Evolutionary conservation across 2,888 invertebrate species (phyloP), one percentile per base, ranked within the genome.

Genomic region (Papilio elwesi): DNA sequence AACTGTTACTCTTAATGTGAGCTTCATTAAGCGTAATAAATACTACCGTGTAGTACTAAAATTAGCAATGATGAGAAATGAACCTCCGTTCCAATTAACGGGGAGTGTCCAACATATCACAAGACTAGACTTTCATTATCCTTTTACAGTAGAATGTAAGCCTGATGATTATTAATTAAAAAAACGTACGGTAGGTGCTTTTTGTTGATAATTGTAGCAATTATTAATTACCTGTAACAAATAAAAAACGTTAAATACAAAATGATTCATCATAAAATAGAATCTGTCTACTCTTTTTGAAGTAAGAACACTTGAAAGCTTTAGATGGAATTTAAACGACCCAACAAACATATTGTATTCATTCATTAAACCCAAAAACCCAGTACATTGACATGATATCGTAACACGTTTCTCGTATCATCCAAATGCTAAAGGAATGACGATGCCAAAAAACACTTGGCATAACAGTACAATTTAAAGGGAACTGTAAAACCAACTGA

Each of bases 401-500:
- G 8, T 52, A 15, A 52, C n/a, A 4, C 15, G 52, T 15, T 52
- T 52, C 15, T 15, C 52, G 52, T 11, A 49, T 12, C 12, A 15
- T n/a, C 15, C n/a, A 15, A 52, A 47, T 15, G 49, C 48, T 10
- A 57, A 57, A 0, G 38, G n/a, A n/a, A 5, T 26, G 9, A 11
- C n/a, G 49, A 15, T 9, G 43, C 43, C 47, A n/a, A 55, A 59
- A 38, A 15, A 12, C 49, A 63, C 26, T 13, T 63, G 67, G 12
- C 62, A 63, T 53, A 62, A 62, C 67, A 55, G 52, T 47, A 66
- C 36, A 71, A 71, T 53, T n/a, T 9, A 53, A n/a, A 69, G 13
- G 9, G 59, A 70, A 66, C 74, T 16, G 70, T 70, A 74, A 68
- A n/a, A n/a, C 63, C 63, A 52, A 36, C 38, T 51, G 65, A 65